These are phyloP conservation scores for Diadophis punctatus DNA, from an alignment of 2,113 vertebrate species.

Conservation along the genomic window DNA sequence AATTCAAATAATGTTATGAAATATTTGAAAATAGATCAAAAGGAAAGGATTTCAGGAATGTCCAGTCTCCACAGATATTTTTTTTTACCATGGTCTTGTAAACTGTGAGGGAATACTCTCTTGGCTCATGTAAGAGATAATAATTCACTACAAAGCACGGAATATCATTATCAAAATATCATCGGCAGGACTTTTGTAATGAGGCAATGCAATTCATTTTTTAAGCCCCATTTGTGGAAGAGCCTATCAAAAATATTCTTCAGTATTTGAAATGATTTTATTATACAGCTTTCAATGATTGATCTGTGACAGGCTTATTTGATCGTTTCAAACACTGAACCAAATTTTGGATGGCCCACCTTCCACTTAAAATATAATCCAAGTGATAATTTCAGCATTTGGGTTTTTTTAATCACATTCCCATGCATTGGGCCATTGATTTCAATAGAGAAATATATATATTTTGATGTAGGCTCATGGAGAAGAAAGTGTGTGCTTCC, in stretches of 20 bases:
- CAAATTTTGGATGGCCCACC: neutral
- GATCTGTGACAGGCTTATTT: neutral
- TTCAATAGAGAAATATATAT: neutral
- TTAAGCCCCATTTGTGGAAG: neutral
- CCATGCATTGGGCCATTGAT: neutral
- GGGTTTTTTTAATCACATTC: neutral
- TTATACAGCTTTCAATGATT: neutral
- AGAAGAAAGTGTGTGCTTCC: neutral
- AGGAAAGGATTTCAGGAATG: neutral
- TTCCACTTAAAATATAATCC: neutral
- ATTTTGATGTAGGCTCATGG: neutral
- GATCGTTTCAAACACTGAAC: neutral
- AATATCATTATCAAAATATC: neutral
- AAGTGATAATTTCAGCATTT: neutral
- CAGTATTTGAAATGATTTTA: neutral
- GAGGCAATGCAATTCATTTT: neutral
- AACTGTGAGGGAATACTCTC: neutral
- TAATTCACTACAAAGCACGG: neutral
- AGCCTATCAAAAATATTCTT: neutral
- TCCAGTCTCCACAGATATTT: neutral
- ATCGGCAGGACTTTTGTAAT: neutral
- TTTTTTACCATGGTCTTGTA: slow-evolving; percentile 5
- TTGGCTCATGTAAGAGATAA: neutral
- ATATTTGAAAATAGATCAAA: neutral
- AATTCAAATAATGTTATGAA: neutral